Base-by-base conservation (phyloP, 2,113 vertebrate genomes). In the Chaetura pelagica region DNA sequence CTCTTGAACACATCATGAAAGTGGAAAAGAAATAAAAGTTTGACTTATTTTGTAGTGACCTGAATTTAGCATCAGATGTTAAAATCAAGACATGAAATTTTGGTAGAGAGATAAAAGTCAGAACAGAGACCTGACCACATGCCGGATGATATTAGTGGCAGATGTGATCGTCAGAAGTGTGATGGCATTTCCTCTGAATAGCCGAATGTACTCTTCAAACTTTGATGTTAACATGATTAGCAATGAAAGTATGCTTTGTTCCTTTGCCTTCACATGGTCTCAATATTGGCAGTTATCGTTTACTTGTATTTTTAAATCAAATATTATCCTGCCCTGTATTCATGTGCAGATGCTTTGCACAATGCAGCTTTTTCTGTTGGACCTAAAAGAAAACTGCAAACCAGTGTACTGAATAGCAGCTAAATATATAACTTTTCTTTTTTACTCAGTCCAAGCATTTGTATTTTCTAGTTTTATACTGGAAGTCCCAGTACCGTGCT, bases 181-280 rank as follows among this genome's bases (percentile, higher is more conserved):
- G 94, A 98, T 98, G 98, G 98, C 98, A 98, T 99, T 98, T 99
- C 98, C 99, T 98, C 98, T 97, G 97, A 97, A 98, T 98, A 98
- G 97, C 97, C 93, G 97, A 98, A 97, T 97, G 97, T 97, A 97
- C 87, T 98, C 98, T 98, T 98, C 98, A 96, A 97, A 98, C 98
- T 98, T 98, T 99, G 98, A 99, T 98, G 98, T 98, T 98, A 98
- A 98, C 98, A 97, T 97, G 98, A 99, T 98, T 98, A 98, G 98
- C 97, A 88, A 97, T 96, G 98, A 97, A 99, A 99, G 97, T 98
- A 98, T 98, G 98, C 98, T 99, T 98, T 99, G 98, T 98, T 98
- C 98, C 92, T 97, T 74, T 94, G 97, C 98, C 98, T 96, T 98
- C 98, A 99, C 98, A 97, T 98, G 98, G 97, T 98, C 98, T 98